These are phyloP conservation scores for Misgurnus mizolepis DNA, from an alignment of 2,113 vertebrate species.

Conservation along the genomic window DNA sequence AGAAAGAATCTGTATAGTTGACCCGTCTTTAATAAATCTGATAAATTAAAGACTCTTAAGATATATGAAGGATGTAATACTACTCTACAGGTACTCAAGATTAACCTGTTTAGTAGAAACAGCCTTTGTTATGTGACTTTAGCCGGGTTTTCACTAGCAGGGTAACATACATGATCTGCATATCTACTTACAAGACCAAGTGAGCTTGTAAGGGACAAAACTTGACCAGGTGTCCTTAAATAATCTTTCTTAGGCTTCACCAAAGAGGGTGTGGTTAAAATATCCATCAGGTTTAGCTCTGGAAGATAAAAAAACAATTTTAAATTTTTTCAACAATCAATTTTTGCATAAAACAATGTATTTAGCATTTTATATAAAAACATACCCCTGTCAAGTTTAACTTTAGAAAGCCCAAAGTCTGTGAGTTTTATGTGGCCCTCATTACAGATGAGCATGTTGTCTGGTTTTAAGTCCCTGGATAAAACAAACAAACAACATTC, in stretches of 20 bases:
- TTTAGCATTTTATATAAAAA: neutral
- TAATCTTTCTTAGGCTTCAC: conserved; percentile 89
- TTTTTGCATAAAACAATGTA: no score
- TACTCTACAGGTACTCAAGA: no score
- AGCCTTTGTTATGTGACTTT: no score
- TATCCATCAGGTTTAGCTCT: conserved; percentile 94
- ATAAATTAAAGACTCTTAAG: no score
- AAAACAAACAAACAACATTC: conserved; percentile 7
- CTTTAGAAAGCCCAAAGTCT: conserved; percentile 96
- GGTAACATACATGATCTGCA: neutral
- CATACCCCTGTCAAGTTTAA: conserved; percentile 93
- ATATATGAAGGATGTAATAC: no score
- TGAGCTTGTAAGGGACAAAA: conserved; percentile 94
- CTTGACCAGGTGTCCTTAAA: conserved; percentile 92
- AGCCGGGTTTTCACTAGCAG: no score
- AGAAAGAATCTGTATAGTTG: no score
- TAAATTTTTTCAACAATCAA: no score
- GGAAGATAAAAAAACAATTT: conserved; percentile 33
- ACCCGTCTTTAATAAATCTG: no score
- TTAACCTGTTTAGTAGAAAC: no score
- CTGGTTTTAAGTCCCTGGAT: conserved; percentile 92
- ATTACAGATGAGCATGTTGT: conserved; percentile 97
- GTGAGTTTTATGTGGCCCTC: conserved; percentile 95
- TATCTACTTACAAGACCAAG: conserved; percentile 89
- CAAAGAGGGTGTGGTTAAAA: conserved; percentile 95